A percentile compares a stretch with the other conserved stretches of the same genome.
Conservation (phyloP, 2,888 invertebrate genomes). For the Augiades crinisus region DNA sequence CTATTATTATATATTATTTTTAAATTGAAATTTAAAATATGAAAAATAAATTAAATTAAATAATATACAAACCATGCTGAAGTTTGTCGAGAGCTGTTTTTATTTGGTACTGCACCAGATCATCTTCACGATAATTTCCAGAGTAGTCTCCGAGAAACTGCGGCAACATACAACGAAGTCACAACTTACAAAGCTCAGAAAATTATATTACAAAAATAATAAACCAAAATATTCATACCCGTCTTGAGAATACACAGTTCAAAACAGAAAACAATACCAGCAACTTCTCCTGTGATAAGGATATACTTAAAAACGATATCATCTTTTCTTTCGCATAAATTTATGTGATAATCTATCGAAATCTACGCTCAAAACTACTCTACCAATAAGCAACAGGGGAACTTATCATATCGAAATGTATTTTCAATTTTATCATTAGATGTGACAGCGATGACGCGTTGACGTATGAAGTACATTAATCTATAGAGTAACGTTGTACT, state of each 20-base stretch:
- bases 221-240: slow-evolving; percentile 45
- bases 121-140: slow-evolving; percentile 44
- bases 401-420: slow-evolving; percentile 3
- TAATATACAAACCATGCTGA: slow-evolving; percentile 50
- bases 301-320: slow-evolving; percentile 35
- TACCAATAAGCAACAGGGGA: not conserved
- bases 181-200: not conserved
- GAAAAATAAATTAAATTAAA: slow-evolving; percentile 14
- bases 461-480: not conserved
- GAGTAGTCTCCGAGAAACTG: slow-evolving; percentile 57
- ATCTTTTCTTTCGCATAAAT: slow-evolving; percentile 34
- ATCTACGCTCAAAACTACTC: not conserved
- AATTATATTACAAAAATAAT: slow-evolving; percentile 17
- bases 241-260: slow-evolving; percentile 37
- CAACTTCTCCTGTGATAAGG: slow-evolving; percentile 26
- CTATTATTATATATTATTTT: no score
- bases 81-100: slow-evolving; percentile 53
- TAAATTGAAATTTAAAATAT: no score
- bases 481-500: no score
- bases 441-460: not conserved
- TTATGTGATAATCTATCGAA: not conserved
- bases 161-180: slow-evolving; percentile 21
- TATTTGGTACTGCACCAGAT: slow-evolving; percentile 41
- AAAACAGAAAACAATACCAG: slow-evolving; percentile 35
- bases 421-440: not conserved